A percentile compares a stretch with the other conserved stretches of the same genome.
Evolutionary conservation across 2,113 vertebrate species (phyloP).

Genomic region (Cariama cristata): DNA sequence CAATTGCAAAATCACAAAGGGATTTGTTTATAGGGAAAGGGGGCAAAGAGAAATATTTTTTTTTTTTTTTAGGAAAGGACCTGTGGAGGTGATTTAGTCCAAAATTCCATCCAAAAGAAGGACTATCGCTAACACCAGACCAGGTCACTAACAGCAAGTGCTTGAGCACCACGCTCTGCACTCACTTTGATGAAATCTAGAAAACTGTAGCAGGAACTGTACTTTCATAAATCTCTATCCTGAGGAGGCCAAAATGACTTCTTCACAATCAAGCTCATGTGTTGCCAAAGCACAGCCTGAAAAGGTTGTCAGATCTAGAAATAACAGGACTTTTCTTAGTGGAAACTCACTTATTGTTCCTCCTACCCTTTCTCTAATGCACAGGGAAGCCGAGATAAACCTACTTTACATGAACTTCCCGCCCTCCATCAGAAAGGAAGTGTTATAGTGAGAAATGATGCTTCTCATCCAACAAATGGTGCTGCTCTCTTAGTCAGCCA

Average conservation of each 20-base stretch:
- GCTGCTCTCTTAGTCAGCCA: not conserved
- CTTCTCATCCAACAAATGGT: not conserved
- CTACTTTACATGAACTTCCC: not conserved
- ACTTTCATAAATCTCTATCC: not conserved
- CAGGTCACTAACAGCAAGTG: not conserved
- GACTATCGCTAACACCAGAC: not conserved
- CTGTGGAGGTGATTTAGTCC: not conserved
- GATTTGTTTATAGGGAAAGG: not conserved
- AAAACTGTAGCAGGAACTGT: not conserved
- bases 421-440: not conserved
- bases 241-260: not conserved
- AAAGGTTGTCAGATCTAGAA: not conserved
- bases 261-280: not conserved
- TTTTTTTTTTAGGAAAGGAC: not conserved
- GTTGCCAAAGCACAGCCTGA: not conserved
- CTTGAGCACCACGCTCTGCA: not conserved
- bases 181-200: not conserved
- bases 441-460: not conserved
- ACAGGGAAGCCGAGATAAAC: not conserved
- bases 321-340: not conserved
- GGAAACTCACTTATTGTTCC: not conserved
- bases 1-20: not conserved
- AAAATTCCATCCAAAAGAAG: not conserved
- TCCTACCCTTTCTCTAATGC: not conserved
- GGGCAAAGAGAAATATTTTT: not conserved